Percentiles rank a stretch among this genome's conserved stretches.
phyloP scores from a whole-genome alignment of 2,113 vertebrate genomes.

The Saccopteryx leptura region DNA sequence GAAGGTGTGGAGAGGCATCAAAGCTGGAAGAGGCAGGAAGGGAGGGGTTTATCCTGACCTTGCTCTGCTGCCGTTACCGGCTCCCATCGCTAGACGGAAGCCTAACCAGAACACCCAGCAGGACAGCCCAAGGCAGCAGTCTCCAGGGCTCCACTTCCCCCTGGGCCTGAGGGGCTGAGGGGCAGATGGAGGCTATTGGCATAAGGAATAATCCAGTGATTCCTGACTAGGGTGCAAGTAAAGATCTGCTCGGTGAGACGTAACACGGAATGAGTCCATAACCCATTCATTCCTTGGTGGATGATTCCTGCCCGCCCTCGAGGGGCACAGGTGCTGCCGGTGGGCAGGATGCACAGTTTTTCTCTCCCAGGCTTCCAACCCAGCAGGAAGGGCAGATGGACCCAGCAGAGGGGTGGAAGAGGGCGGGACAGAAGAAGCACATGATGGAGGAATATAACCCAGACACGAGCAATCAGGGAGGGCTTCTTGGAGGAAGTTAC shows the following conservation, averaged over 20 bases:
- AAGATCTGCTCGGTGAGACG: not conserved
- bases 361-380: not conserved
- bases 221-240: not conserved
- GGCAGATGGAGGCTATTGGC: too few relatives aligned
- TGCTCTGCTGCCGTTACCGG: not conserved
- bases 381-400: not conserved
- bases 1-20: not conserved
- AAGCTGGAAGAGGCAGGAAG: not conserved
- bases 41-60: not conserved
- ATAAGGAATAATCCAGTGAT: not conserved
- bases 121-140: not conserved
- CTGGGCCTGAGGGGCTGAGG: not conserved
- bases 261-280: not conserved
- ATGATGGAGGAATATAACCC: not conserved
- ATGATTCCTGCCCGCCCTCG: not conserved
- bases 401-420: not conserved
- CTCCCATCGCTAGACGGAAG: not conserved
- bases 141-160: not conserved
- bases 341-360: not conserved
- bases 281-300: not conserved
- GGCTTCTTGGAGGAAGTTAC: not conserved
- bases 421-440: not conserved
- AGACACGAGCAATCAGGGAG: not conserved
- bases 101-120: not conserved
- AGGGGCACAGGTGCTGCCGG: not conserved